phyloP scores from a whole-genome alignment of 2,797 vertebrate genomes.

The Sphenopsis melanotis region DNA sequence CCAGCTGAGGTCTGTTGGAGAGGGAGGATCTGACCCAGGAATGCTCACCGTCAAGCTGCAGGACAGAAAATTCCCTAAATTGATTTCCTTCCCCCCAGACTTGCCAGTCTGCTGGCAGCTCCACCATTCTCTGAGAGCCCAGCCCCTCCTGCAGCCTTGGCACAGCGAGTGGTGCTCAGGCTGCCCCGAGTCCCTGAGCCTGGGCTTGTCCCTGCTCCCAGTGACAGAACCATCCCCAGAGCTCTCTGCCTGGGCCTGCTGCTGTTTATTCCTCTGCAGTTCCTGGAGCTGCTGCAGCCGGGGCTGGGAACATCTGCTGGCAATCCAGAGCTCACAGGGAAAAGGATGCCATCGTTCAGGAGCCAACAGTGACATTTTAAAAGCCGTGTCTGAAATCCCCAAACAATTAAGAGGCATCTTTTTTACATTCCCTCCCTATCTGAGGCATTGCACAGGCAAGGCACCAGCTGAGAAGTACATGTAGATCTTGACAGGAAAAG shows the following conservation, averaged over 20 bases:
- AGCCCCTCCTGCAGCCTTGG: not conserved
- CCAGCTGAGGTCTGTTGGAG: not conserved
- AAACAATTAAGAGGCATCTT: slow-evolving; percentile 62
- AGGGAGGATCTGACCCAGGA: not conserved
- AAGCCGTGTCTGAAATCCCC: slow-evolving; percentile 58
- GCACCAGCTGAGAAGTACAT: slow-evolving; percentile 63
- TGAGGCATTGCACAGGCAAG: slow-evolving; percentile 21
- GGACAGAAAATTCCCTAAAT: not conserved
- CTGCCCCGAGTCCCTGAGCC: accelerated
- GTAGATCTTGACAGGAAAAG: slow-evolving; percentile 68
- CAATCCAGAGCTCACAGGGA: not conserved
- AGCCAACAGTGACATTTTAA: slow-evolving; percentile 48
- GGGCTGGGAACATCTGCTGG: slow-evolving; percentile 24
- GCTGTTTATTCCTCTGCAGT: not conserved
- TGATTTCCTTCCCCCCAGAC: not conserved
- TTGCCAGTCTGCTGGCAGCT: not conserved
- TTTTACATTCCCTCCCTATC: slow-evolving; percentile 32
- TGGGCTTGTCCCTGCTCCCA: not conserved
- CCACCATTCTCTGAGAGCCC: not conserved
- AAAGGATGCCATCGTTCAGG: slow-evolving; percentile 8
- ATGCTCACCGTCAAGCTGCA: accelerated
- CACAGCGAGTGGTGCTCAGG: accelerated
- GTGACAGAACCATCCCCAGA: not conserved
- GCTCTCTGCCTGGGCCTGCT: not conserved
- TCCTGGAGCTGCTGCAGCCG: not conserved